phyloP scores from a whole-genome alignment of 2,797 vertebrate species.

The Pygocentrus nattereri region DNA sequence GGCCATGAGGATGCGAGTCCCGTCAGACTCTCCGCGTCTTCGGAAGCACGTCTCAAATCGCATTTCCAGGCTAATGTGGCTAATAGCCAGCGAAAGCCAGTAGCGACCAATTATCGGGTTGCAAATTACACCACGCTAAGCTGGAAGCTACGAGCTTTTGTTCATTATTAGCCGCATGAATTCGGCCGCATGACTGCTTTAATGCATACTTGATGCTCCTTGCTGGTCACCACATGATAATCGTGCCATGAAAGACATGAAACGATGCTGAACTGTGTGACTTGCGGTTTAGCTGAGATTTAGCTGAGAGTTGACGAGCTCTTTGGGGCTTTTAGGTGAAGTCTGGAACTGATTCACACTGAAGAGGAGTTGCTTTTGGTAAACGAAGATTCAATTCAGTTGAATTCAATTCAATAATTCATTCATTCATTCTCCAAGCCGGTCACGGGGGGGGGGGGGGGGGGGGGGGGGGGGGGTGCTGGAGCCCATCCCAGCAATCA shows the following conservation, averaged over 20 bases:
- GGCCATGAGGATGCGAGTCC: constrained; percentile 5
- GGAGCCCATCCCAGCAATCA: too few relatives aligned
- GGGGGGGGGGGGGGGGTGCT: too few relatives aligned
- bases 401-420: too few relatives aligned
- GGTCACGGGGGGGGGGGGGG: too few relatives aligned
- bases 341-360: too few relatives aligned
- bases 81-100: constrained; percentile 24
- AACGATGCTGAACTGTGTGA: background rate
- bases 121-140: constrained; percentile 1
- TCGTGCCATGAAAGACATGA: background rate
- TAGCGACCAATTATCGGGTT: background rate
- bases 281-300: background rate
- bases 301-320: background rate
- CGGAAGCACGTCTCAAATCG: background rate
- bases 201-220: background rate
- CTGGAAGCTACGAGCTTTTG: background rate
- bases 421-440: too few relatives aligned
- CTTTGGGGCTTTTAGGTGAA: too few relatives aligned
- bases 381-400: too few relatives aligned
- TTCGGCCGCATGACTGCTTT: background rate
- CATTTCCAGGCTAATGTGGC: constrained; percentile 43
- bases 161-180: background rate
- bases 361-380: too few relatives aligned
- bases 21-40: too few relatives aligned
- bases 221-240: background rate